Evolutionary conservation across 1,140 invertebrate species (phyloP).

Genomic region (Drosophila mojavensis): DNA sequence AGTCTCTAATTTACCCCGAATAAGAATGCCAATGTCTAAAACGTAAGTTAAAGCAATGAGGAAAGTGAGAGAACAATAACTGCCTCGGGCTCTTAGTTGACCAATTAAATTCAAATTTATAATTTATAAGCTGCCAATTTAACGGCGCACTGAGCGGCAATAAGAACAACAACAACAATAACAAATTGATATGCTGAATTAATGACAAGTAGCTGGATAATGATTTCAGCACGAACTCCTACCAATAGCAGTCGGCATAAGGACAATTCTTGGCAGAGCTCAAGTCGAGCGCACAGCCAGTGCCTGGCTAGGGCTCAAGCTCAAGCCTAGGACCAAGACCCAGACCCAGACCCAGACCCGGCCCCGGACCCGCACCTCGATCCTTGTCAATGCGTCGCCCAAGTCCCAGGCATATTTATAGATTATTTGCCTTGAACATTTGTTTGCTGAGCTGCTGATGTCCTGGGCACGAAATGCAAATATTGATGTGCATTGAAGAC

Average conservation of each 20-base stretch:
- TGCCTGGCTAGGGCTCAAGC: too few relatives aligned
- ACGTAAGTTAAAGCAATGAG: neutral
- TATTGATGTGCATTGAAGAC: constrained; percentile 8
- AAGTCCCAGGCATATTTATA: constrained; percentile 49
- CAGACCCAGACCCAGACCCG: too few relatives aligned
- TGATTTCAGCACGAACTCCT: constrained; percentile 72
- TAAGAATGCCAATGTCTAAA: neutral
- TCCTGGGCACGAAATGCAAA: constrained; percentile 53
- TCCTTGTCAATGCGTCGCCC: neutral
- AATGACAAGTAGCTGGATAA: constrained; percentile 78
- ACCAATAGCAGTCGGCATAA: constrained; percentile 15
- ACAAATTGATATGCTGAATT: constrained; percentile 55
- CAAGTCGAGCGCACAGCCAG: neutral
- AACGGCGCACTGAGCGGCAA: constrained; percentile 57
- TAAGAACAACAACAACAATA: constrained; percentile 46
- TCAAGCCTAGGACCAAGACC: neutral
- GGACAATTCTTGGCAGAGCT: constrained; percentile 9
- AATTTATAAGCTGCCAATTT: constrained; percentile 77
- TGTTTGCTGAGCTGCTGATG: constrained; percentile 47
- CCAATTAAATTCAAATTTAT: constrained; percentile 76
- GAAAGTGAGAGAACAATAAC: constrained; percentile 9
- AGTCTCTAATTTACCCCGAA: neutral
- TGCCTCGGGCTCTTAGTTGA: constrained; percentile 33
- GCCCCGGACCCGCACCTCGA: neutral
- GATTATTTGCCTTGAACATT: constrained; percentile 65